phyloP scores from a whole-genome alignment of 1,140 invertebrate species.

The Megalopta genalis region DNA sequence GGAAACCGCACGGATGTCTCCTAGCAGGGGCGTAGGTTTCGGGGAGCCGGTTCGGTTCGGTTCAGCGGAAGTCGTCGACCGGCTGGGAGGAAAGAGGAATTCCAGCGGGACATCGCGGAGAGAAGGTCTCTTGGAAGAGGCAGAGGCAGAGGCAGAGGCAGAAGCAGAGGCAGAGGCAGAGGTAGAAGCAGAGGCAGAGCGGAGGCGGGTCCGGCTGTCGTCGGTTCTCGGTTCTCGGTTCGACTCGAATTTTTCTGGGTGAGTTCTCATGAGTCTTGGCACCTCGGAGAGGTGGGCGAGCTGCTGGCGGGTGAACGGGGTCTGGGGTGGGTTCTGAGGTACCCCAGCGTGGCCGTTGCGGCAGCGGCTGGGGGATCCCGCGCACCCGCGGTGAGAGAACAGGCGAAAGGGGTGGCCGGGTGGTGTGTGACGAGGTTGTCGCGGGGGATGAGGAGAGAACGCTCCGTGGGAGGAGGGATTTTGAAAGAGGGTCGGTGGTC shows the following conservation, averaged over 20 bases:
- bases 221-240: constrained; percentile 53
- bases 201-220: constrained; percentile 21
- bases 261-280: constrained; percentile 66
- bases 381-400: constrained; percentile 75
- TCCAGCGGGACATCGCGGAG: background rate
- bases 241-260: constrained; percentile 65
- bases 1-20: too few relatives aligned
- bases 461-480: constrained; percentile 74
- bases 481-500: constrained; percentile 76
- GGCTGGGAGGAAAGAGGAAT: background rate
- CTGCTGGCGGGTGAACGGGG: constrained; percentile 55
- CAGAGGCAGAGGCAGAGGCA: too few relatives aligned
- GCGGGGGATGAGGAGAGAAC: constrained; percentile 38
- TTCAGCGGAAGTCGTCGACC: too few relatives aligned
- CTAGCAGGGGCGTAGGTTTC: too few relatives aligned
- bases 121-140: background rate
- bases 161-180: background rate
- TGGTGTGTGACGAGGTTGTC: constrained; percentile 30
- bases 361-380: constrained; percentile 77
- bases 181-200: background rate
- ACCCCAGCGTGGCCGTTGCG: constrained; percentile 78
- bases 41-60: too few relatives aligned
- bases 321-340: constrained; percentile 78
- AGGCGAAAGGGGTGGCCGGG: constrained; percentile 54
- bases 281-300: constrained; percentile 56